A percentile compares a stretch with the other conserved stretches of the same genome.
Conservation (phyloP, 2,888 invertebrate genomes). For the Beris chalybata region DNA sequence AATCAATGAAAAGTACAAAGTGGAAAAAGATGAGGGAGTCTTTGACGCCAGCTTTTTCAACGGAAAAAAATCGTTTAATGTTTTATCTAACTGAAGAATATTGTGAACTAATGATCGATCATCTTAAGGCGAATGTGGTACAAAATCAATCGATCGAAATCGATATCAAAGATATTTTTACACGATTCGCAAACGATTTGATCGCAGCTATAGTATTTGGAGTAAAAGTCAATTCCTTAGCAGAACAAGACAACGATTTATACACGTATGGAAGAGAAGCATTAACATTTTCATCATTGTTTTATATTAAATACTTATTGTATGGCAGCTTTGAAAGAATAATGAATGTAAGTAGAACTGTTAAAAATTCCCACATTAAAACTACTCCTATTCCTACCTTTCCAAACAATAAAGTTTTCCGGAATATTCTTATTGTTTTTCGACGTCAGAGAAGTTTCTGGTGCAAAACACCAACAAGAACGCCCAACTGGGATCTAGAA, state of each 20-base stretch:
- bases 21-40: constrained; percentile 48
- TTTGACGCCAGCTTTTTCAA: constrained; percentile 59
- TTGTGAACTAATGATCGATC: constrained; percentile 37
- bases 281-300: neutral
- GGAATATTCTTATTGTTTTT: too few species aligned
- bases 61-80: constrained; percentile 60
- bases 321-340: neutral
- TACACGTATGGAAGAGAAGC: constrained; percentile 43
- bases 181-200: constrained; percentile 53
- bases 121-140: constrained; percentile 19
- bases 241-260: constrained; percentile 58
- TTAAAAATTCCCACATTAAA: too few species aligned
- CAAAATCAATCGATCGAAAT: constrained; percentile 8
- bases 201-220: constrained; percentile 55
- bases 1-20: constrained; percentile 49
- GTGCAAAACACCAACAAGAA: too few species aligned
- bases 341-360: constrained; percentile 1
- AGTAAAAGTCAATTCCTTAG: constrained; percentile 56
- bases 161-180: constrained; percentile 51
- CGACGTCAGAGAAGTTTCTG: too few species aligned
- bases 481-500: too few species aligned
- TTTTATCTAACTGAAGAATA: constrained; percentile 47
- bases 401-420: too few species aligned
- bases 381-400: too few species aligned
- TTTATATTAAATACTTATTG: neutral